Conservation (phyloP, 2,797 vertebrate species). For the Gymnoscopelus braueri region DNA sequence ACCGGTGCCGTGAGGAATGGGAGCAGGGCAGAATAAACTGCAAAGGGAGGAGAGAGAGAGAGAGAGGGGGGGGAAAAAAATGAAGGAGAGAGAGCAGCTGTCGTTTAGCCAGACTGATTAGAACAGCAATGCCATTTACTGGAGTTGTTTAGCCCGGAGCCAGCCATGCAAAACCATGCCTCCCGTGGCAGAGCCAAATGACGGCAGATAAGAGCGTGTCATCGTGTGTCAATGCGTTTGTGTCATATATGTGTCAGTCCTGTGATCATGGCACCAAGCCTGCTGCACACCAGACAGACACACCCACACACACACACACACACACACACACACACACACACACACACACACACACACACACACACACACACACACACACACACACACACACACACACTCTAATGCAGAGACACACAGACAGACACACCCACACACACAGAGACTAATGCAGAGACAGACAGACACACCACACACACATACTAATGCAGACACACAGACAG, state of each 20-base stretch:
- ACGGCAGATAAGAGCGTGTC: conserved; percentile 41
- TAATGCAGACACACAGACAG: no score
- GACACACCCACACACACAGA: not conserved
- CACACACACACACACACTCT: no score
- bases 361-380: conserved; percentile 2
- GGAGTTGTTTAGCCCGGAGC: conserved; percentile 54
- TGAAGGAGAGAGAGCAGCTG: conserved; percentile 53
- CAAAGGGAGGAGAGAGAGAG: not conserved
- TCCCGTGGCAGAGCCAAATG: conserved; percentile 38
- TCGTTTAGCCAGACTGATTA: conserved; percentile 66
- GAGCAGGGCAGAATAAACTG: conserved; percentile 50
- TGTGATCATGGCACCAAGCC: conserved; percentile 44
- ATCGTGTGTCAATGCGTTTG: conserved; percentile 31
- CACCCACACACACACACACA: no score
- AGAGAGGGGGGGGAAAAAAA: not conserved
- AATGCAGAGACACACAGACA: no score
- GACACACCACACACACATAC: no score
- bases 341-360: conserved; percentile 3
- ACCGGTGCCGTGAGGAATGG: conserved; percentile 45
- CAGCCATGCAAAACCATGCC: conserved; percentile 36
- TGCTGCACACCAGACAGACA: conserved; percentile 13
- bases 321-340: not conserved
- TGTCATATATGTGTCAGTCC: conserved; percentile 36
- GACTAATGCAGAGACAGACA: no score
- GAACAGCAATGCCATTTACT: conserved; percentile 50